Conservation (phyloP, 92 coral and sea anemone genomes). For the Palythoa grandis region DNA sequence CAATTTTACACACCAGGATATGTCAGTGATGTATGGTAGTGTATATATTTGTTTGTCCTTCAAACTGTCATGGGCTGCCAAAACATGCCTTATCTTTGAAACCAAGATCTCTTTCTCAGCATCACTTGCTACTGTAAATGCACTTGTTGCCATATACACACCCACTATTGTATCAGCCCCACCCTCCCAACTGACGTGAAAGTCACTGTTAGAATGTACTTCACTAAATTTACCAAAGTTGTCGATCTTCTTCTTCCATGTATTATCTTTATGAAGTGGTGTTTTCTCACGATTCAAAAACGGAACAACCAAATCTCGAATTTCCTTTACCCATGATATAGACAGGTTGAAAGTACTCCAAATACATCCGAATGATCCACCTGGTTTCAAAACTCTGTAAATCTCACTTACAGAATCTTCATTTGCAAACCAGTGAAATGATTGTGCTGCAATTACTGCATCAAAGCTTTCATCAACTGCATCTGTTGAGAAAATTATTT, state of each 20-base stretch:
- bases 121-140: constrained; percentile 58
- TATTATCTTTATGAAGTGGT: constrained; percentile 64
- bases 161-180: constrained; percentile 59
- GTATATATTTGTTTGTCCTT: constrained; percentile 61
- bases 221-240: constrained; percentile 59
- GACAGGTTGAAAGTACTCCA: constrained; percentile 83
- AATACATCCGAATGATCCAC: constrained; percentile 79
- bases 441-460: constrained; percentile 76
- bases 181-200: constrained; percentile 59
- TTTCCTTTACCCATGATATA: constrained; percentile 77
- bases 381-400: constrained; percentile 81
- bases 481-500: constrained; percentile 32
- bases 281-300: constrained; percentile 56
- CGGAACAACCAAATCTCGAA: constrained; percentile 71
- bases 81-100: constrained; percentile 59
- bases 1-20: constrained; percentile 81
- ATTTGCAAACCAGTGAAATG: constrained; percentile 88
- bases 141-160: constrained; percentile 58
- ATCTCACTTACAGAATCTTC: constrained; percentile 76
- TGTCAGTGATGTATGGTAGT: constrained; percentile 63
- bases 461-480: constrained; percentile 66
- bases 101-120: constrained; percentile 58
- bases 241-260: constrained; percentile 63
- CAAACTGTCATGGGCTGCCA: constrained; percentile 73
- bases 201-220: constrained; percentile 53